Conservation (phyloP, 2,113 vertebrate species). For the Natator depressus region DNA sequence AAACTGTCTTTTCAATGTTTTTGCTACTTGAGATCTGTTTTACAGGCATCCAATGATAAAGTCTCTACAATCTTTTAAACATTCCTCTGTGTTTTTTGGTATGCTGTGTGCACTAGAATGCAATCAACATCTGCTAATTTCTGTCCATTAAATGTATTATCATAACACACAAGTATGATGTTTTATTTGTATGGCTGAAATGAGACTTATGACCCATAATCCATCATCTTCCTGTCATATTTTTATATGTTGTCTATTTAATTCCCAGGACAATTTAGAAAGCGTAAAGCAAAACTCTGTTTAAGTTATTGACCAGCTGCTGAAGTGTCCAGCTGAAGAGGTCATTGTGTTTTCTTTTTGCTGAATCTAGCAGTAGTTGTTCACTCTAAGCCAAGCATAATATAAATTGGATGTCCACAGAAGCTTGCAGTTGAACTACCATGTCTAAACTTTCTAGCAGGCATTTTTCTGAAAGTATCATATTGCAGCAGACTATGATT, state of each 20-base stretch:
- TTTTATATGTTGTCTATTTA: conserved; percentile 85
- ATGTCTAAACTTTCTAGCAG: conserved; percentile 85
- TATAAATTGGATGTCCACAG: conserved; percentile 78
- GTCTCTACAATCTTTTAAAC: conserved; percentile 34
- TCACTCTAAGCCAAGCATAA: conserved; percentile 84
- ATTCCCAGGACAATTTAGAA: conserved; percentile 78
- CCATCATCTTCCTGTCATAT: conserved; percentile 89
- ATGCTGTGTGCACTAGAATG: conserved; percentile 72
- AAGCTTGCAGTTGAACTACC: conserved; percentile 77
- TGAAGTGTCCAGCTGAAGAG: conserved; percentile 85
- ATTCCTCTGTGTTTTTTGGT: conserved; percentile 75
- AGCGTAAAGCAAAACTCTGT: conserved; percentile 82
- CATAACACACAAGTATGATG: conserved; percentile 84
- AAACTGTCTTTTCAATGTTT: conserved; percentile 60
- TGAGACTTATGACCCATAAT: conserved; percentile 87
- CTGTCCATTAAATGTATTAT: conserved; percentile 82
- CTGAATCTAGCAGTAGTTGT: conserved; percentile 80
- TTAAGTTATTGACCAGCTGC: conserved; percentile 94
- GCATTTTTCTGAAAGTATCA: conserved; percentile 49
- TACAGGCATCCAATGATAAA: conserved; percentile 9
- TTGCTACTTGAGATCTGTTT: conserved; percentile 43
- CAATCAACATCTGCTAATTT: conserved; percentile 88
- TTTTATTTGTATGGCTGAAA: conserved; percentile 89
- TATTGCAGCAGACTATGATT: not conserved
- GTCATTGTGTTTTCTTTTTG: conserved; percentile 81